Evolutionary conservation across 2,888 invertebrate species (phyloP), one percentile per base, ranked within the genome.

Genomic region (Byasa hedistus): DNA sequence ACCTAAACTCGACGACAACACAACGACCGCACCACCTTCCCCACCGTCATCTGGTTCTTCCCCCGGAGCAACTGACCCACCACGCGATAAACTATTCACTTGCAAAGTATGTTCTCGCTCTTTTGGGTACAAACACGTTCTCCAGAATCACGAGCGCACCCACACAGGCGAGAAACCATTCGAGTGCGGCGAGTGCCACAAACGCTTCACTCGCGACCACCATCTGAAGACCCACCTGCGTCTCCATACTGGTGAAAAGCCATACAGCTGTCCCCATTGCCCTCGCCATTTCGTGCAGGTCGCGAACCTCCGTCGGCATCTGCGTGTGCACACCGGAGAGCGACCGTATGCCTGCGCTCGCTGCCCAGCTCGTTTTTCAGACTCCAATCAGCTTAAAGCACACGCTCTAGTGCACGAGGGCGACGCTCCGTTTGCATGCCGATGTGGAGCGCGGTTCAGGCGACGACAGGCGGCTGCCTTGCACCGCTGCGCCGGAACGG

Each of bases 121-220:
- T 17, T 98, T 98, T 79, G 98, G 98, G 59, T 98, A 98, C 92
- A 98, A 98, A 80, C 98, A 98, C 86, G 98, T 98, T 23, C 92
- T 98, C 61, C 98, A 98, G 86, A 98, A 98, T 82, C 98, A 98
- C 86, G 98, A 98, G 79, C 94, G 98, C 74, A 98, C 98, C 0
- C 98, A 98, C 84, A 98, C 98, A 0, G 98, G 98, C 0, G 98
- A 98, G 82, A 98, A 98, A 79, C 98, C 98, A 0, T 98, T 98
- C 89, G 96, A 97, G 82, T 98, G 98, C 79, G 95, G 95, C 39
- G 96, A 97, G 84, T 98, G 98, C 81, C 96, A 97, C 82, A 98
- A 98, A 85, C 93, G 97, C 71, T 98, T 98, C 86, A 98, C 98
- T 1, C 93, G 98, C 61, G 98, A 98, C 82, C 98, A 98, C 79